Evolutionary conservation across 2,797 vertebrate species (phyloP).

Genomic region (Falco novaeseelandiae): DNA sequence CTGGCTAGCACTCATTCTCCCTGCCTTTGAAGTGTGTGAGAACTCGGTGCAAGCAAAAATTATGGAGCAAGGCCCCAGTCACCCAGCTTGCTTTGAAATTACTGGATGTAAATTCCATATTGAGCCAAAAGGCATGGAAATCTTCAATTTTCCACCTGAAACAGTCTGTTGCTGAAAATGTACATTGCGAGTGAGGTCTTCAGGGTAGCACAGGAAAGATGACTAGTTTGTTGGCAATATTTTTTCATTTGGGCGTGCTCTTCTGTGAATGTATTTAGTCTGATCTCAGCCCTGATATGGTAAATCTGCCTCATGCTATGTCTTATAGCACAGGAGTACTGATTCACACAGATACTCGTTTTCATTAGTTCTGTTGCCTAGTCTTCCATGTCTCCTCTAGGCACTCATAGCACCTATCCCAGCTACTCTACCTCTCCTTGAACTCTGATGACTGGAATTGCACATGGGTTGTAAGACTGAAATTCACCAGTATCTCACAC

Average conservation of each 20-base stretch:
- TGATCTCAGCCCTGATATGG: neutral
- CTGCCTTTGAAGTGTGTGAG: neutral
- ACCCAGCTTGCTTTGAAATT: neutral
- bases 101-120: neutral
- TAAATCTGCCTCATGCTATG: neutral
- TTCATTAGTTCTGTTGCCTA: neutral
- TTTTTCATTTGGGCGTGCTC: neutral
- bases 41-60: neutral
- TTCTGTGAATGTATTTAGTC: neutral
- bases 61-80: neutral
- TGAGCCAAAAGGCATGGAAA: neutral
- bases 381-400: neutral
- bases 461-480: neutral
- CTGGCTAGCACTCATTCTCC: neutral
- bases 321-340: neutral
- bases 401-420: neutral
- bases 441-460: neutral
- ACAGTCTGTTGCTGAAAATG: neutral
- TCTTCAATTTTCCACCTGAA: neutral
- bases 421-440: neutral
- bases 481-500: neutral
- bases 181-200: neutral
- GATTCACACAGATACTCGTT: neutral
- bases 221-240: neutral
- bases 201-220: neutral